These are phyloP conservation scores for Neogobius melanostomus DNA, from an alignment of 2,113 vertebrate species.

Conservation along the genomic window DNA sequence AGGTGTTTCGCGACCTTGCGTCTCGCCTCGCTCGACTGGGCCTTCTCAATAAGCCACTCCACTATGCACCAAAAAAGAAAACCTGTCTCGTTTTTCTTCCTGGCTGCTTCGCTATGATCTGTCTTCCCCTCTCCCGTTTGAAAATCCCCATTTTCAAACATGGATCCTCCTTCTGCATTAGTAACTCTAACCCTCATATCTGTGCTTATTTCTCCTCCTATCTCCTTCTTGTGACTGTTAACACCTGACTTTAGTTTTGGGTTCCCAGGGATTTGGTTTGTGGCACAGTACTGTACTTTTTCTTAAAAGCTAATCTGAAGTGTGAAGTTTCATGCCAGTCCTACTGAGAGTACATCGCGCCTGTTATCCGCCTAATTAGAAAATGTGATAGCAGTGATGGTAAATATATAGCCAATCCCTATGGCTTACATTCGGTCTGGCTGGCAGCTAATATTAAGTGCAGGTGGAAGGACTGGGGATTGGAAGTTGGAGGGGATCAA, in stretches of 20 bases:
- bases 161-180: conserved; percentile 28
- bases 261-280: conserved; percentile 43
- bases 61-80: conserved; percentile 14
- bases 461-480: background rate
- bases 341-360: conserved; percentile 58
- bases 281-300: conserved; percentile 37
- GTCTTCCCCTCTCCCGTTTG: background rate
- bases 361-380: conserved; percentile 75
- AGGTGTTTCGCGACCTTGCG: conserved; percentile 60
- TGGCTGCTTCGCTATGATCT: background rate
- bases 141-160: conserved; percentile 4
- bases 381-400: conserved; percentile 66
- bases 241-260: conserved; percentile 36
- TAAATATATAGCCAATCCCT: conserved; percentile 56
- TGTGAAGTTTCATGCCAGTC: conserved; percentile 56
- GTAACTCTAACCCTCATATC: conserved; percentile 40
- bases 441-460: conserved; percentile 45
- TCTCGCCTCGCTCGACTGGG: conserved; percentile 40
- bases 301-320: conserved; percentile 47
- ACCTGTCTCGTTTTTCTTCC: conserved; percentile 28
- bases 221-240: conserved; percentile 24
- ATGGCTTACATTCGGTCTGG: conserved; percentile 50
- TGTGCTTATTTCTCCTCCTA: conserved; percentile 24
- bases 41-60: conserved; percentile 56
- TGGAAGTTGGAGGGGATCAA: conserved; percentile 38